These are phyloP conservation scores for Anarsia innoxiella DNA, from an alignment of 2,888 invertebrate genomes.

Conservation along the genomic window DNA sequence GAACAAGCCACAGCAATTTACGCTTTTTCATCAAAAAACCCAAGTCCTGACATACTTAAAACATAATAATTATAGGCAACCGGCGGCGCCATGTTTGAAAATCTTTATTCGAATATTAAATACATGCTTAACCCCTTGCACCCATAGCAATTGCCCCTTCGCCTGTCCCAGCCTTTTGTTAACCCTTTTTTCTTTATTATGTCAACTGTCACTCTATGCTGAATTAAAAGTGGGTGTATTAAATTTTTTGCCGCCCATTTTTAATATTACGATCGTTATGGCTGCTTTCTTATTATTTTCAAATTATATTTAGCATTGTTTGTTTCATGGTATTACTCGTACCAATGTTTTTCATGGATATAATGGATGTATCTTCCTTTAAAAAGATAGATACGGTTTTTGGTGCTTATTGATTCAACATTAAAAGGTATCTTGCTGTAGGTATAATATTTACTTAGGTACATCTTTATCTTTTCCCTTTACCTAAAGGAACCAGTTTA, in stretches of 20 bases:
- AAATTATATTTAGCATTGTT: no score
- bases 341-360: no score
- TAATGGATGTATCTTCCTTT: no score
- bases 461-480: background rate
- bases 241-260: constrained; percentile 40
- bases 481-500: constrained; percentile 28
- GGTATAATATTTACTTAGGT: background rate
- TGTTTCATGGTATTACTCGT: no score
- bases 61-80: no score
- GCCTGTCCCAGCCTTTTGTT: constrained; percentile 61
- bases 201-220: constrained; percentile 66
- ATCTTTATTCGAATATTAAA: constrained; percentile 22
- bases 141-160: constrained; percentile 70
- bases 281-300: no score
- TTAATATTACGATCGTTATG: no score
- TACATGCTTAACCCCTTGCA: constrained; percentile 33
- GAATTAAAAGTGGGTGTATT: constrained; percentile 69
- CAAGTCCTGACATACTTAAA: no score
- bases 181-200: constrained; percentile 61
- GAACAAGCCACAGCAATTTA: no score
- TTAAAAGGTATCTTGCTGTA: constrained; percentile 13
- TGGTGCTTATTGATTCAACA: no score
- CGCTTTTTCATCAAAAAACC: no score
- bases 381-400: no score
- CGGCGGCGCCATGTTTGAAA: constrained; percentile 38